Conservation (phyloP, 2,797 vertebrate genomes). For the Acanthopagrus latus region DNA sequence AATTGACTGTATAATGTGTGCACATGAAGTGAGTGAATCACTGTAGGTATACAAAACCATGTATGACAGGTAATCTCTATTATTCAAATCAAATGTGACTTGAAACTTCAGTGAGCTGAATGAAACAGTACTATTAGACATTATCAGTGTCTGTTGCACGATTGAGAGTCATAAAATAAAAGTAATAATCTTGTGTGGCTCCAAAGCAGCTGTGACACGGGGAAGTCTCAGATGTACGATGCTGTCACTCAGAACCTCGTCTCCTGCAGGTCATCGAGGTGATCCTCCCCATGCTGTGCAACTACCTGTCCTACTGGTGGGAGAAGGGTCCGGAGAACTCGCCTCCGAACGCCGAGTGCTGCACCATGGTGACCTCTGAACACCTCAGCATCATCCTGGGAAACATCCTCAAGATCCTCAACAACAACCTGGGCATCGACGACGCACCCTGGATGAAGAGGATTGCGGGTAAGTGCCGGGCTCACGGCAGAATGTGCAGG, state of each 20-base stretch:
- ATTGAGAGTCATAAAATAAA: neutral
- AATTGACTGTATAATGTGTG: neutral
- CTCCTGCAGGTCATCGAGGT: constrained; percentile 90
- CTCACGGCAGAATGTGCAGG: neutral
- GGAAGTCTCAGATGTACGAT: too few relatives aligned
- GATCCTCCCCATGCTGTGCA: constrained; percentile 96
- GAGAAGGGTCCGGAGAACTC: constrained; percentile 93
- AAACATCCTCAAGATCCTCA: constrained; percentile 97
- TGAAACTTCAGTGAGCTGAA: neutral
- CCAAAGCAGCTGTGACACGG: too few relatives aligned
- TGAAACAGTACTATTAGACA: neutral
- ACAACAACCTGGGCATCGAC: constrained; percentile 97
- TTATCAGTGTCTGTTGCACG: neutral
- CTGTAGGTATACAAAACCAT: neutral
- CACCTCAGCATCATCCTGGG: constrained; percentile 96
- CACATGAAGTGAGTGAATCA: neutral
- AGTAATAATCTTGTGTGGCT: too few relatives aligned
- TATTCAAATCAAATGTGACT: neutral
- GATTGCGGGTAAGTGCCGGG: constrained; percentile 88
- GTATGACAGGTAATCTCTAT: too few relatives aligned
- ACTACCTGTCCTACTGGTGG: constrained; percentile 99
- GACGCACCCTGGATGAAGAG: constrained; percentile 99
- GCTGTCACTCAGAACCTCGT: neutral
- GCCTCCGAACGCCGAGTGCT: constrained; percentile 84
- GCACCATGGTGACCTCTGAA: constrained; percentile 94